Conservation (phyloP, 37 sponge, comb jelly and placozoan genomes). For the Spongilla lacustris region DNA sequence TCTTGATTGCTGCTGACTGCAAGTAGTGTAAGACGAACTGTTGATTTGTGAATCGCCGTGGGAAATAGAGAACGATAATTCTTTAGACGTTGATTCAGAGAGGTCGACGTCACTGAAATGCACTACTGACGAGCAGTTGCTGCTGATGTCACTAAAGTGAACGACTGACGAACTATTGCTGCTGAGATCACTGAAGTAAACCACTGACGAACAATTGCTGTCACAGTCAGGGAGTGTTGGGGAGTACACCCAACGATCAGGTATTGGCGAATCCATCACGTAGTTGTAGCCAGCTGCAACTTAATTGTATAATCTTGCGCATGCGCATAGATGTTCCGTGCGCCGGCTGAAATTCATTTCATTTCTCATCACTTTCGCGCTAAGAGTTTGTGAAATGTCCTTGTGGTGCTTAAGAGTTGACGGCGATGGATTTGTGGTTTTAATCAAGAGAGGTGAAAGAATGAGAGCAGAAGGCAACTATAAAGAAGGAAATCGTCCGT, state of each 20-base stretch:
- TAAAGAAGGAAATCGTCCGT: slow-evolving; percentile 1
- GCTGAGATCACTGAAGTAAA: too few species aligned
- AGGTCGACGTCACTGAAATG: neutral
- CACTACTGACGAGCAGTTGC: slow-evolving; percentile 1
- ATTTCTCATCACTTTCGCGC: neutral
- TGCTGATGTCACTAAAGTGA: neutral
- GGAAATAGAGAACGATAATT: slow-evolving; percentile 1
- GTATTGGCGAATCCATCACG: slow-evolving; percentile 1
- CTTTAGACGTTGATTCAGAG: slow-evolving; percentile 1
- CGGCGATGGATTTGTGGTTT: neutral
- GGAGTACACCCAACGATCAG: neutral
- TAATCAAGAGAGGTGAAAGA: slow-evolving; percentile 1
- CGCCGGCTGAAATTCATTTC: slow-evolving; percentile 1
- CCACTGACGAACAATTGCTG: slow-evolving; percentile 1
- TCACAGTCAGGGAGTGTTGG: slow-evolving; percentile 1
- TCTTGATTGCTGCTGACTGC: neutral
- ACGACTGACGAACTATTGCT: too few species aligned
- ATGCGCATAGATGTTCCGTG: slow-evolving; percentile 1
- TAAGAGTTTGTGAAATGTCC: neutral
- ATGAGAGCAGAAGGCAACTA: neutral
- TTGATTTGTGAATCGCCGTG: slow-evolving; percentile 1
- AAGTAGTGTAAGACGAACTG: slow-evolving; percentile 1
- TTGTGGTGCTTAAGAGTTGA: slow-evolving; percentile 1
- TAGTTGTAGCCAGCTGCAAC: slow-evolving; percentile 1
- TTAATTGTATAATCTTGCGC: slow-evolving; percentile 1